Conservation (phyloP, 2,797 vertebrate species). For the Coccyzus lansbergi region DNA sequence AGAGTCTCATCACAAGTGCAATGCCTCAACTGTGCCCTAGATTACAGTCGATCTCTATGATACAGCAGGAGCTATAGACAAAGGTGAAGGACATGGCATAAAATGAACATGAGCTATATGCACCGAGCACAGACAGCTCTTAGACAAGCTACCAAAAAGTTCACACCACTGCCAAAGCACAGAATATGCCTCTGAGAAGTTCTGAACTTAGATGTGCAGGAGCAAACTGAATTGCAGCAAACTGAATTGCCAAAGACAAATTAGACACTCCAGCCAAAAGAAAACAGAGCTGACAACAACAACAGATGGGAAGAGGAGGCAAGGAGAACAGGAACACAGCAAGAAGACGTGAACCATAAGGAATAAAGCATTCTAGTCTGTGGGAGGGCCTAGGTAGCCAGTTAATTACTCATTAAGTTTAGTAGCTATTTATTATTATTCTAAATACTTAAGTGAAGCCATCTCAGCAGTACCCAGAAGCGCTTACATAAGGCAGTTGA, state of each 20-base stretch:
- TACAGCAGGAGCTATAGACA: background rate
- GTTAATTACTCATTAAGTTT: constrained; percentile 62
- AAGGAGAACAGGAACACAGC: constrained; percentile 55
- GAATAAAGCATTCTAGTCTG: constrained; percentile 61
- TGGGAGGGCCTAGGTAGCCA: constrained; percentile 54
- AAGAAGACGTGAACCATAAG: constrained; percentile 63
- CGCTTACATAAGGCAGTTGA: background rate
- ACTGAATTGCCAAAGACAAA: constrained; percentile 60
- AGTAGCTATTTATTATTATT: constrained; percentile 50
- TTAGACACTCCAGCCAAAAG: constrained; percentile 61
- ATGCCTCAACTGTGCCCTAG: background rate
- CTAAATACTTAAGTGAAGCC: background rate
- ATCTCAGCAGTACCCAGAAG: background rate
- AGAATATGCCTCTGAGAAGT: constrained; percentile 18
- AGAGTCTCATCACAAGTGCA: background rate
- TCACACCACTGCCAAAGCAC: background rate
- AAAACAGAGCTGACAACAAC: constrained; percentile 66
- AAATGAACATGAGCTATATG: background rate
- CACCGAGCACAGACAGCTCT: background rate
- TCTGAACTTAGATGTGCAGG: constrained; percentile 2
- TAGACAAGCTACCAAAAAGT: background rate
- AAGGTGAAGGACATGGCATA: background rate
- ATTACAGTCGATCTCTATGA: background rate
- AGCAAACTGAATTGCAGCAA: constrained; percentile 55
- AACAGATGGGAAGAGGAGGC: constrained; percentile 74